Evolutionary conservation across 2,797 vertebrate genomes (phyloP).

Genomic region (Sardinella longiceps): DNA sequence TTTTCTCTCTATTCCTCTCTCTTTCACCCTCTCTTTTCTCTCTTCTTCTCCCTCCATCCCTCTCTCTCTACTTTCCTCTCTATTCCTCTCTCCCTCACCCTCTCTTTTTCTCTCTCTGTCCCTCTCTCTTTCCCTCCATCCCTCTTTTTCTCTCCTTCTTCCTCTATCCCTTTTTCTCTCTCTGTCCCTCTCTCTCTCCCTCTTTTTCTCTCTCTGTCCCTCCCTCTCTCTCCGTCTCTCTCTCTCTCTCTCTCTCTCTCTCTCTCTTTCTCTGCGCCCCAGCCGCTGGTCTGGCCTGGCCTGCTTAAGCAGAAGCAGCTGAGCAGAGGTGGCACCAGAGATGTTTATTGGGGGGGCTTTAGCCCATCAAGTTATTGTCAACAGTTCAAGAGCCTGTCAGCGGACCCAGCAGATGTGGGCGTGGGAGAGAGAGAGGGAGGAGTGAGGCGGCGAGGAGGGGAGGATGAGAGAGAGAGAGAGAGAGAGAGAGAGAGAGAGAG

Average conservation of each 20-base stretch:
- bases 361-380: slow-evolving; percentile 82
- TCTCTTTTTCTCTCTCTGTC: no score
- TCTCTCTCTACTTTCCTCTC: neutral
- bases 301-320: slow-evolving; percentile 78
- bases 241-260: neutral
- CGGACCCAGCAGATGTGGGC: slow-evolving; percentile 57
- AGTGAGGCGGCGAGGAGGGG: neutral
- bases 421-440: slow-evolving; percentile 31
- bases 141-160: neutral
- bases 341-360: slow-evolving; percentile 80
- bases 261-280: neutral
- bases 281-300: neutral
- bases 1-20: neutral
- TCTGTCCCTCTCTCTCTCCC: neutral
- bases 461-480: neutral
- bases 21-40: neutral
- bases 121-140: no score
- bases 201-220: neutral
- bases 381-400: slow-evolving; percentile 80
- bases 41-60: neutral
- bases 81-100: neutral
- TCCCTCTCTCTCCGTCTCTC: neutral
- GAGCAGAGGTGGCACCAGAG: slow-evolving; percentile 78
- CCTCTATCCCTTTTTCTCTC: neutral
- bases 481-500: neutral